Percentiles rank a stretch among this genome's conserved stretches.
These are phyloP conservation scores for Spilarctia lutea DNA, from an alignment of 2,888 invertebrate genomes.

Conservation along the genomic window DNA sequence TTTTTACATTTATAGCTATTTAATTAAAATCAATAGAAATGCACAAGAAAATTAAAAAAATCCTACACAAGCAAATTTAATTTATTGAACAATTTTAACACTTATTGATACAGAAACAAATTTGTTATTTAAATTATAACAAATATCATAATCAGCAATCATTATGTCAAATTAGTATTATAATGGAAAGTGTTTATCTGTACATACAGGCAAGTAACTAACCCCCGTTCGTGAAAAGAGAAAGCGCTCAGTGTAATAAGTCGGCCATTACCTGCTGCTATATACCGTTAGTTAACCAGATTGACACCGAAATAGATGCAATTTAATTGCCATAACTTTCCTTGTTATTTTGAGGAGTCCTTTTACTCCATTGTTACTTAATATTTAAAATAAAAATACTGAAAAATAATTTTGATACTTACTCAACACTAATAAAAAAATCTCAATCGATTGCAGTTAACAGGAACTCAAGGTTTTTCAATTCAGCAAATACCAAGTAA, in stretches of 20 bases:
- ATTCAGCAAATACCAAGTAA: constrained; percentile 35
- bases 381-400: constrained; percentile 30
- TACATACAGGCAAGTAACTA: constrained; percentile 37
- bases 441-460: constrained; percentile 53
- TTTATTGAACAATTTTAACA: background rate
- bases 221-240: constrained; percentile 61
- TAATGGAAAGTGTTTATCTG: constrained; percentile 63
- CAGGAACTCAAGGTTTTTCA: constrained; percentile 54
- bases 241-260: constrained; percentile 72
- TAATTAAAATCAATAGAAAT: constrained; percentile 1
- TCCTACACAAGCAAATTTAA: background rate
- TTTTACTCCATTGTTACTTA: constrained; percentile 30
- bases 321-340: constrained; percentile 21
- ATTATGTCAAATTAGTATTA: background rate
- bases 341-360: constrained; percentile 29
- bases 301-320: constrained; percentile 36
- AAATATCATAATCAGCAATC: background rate
- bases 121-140: background rate
- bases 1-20: constrained; percentile 27
- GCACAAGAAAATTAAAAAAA: background rate
- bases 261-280: constrained; percentile 77
- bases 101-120: background rate
- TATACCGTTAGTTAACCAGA: constrained; percentile 51
- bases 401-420: constrained; percentile 57
- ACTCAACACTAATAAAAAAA: constrained; percentile 63